Conservation (phyloP, 2,888 invertebrate genomes). For the Alloplasta piceator region DNA sequence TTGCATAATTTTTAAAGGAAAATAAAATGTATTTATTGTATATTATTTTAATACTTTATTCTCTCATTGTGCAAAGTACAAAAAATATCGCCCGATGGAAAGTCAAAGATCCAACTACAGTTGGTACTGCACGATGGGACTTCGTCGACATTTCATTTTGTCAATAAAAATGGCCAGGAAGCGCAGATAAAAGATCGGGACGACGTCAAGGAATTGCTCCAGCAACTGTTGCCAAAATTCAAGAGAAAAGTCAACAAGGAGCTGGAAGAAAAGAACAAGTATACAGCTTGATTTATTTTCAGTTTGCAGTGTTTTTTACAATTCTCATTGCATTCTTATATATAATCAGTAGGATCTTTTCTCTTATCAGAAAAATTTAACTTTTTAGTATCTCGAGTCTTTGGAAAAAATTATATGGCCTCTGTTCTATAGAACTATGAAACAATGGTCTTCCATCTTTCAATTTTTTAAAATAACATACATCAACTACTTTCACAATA, state of each 20-base stretch:
- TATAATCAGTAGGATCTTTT: no score
- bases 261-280: constrained; percentile 94
- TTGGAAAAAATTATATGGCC: no score
- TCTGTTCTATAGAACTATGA: no score
- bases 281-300: constrained; percentile 38
- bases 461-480: no score
- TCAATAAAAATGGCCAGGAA: constrained; percentile 92
- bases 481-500: constrained; percentile 45
- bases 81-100: constrained; percentile 98
- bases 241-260: constrained; percentile 96
- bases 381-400: no score
- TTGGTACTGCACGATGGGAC: constrained; percentile 96
- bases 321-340: no score
- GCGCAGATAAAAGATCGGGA: constrained; percentile 96
- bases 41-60: not conserved
- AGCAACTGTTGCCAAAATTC: constrained; percentile 96
- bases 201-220: constrained; percentile 95
- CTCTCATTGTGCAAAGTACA: constrained; percentile 87
- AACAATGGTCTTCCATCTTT: no score
- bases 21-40: not conserved
- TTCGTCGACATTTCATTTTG: constrained; percentile 98
- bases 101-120: constrained; percentile 99
- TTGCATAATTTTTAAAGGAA: not conserved
- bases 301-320: no score
- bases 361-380: no score